These are phyloP conservation scores for Cephus nigrinus DNA, from an alignment of 2,888 invertebrate species.

Conservation along the genomic window DNA sequence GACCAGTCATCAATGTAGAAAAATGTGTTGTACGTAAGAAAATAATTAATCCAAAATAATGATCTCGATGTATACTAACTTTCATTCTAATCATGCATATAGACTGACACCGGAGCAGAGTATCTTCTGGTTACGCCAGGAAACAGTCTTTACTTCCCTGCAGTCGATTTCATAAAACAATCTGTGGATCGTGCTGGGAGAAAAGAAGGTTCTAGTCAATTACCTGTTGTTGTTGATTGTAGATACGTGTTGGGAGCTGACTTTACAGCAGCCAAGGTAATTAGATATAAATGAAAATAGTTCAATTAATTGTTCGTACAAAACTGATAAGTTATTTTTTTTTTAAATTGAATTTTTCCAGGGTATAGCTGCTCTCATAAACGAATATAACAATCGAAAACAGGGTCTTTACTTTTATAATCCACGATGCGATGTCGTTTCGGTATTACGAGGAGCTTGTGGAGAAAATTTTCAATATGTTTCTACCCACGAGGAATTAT, in stretches of 20 bases:
- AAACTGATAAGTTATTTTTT: neutral
- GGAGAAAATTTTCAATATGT: constrained; percentile 74
- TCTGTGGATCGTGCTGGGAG: constrained; percentile 81
- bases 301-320: constrained; percentile 1
- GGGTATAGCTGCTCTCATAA: constrained; percentile 81
- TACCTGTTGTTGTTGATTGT: constrained; percentile 86
- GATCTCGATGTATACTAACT: no score
- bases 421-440: constrained; percentile 74
- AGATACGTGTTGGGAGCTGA: constrained; percentile 84
- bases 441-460: constrained; percentile 77
- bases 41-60: no score
- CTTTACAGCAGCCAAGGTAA: constrained; percentile 82
- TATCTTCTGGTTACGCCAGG: constrained; percentile 83
- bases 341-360: constrained; percentile 50
- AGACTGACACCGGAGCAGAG: constrained; percentile 77
- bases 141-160: constrained; percentile 85
- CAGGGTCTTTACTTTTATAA: constrained; percentile 80
- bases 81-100: constrained; percentile 38
- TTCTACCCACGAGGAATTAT: constrained; percentile 71
- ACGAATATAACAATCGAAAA: constrained; percentile 77
- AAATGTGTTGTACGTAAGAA: constrained; percentile 72
- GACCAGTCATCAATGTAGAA: constrained; percentile 80
- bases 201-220: constrained; percentile 76
- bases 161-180: constrained; percentile 83
- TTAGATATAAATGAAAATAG: neutral